phyloP scores from a whole-genome alignment of 2,888 invertebrate genomes.

The Latheticus oryzae region DNA sequence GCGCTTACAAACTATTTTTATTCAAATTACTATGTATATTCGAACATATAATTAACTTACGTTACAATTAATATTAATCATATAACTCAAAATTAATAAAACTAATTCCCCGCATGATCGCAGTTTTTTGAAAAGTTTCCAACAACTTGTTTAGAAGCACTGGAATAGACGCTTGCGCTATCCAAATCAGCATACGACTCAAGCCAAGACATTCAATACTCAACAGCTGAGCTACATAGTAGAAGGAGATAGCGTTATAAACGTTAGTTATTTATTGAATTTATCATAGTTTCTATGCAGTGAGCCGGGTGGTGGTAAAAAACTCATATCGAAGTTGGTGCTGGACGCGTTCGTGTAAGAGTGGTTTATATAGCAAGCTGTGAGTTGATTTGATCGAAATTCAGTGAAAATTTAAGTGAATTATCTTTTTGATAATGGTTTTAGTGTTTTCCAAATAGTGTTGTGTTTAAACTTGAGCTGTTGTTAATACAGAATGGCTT shows the following conservation, averaged over 20 bases:
- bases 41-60: no score
- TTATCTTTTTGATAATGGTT: constrained; percentile 28
- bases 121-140: constrained; percentile 1
- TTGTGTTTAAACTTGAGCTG: constrained; percentile 14
- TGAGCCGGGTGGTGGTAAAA: constrained; percentile 49
- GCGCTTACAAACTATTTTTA: no score
- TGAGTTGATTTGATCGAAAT: no score
- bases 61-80: no score
- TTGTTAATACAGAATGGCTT: constrained; percentile 58
- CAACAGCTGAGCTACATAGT: constrained; percentile 10
- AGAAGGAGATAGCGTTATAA: constrained; percentile 36
- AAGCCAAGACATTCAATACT: no score
- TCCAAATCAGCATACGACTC: constrained; percentile 21
- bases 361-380: no score
- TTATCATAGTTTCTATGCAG: no score
- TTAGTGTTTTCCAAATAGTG: constrained; percentile 17
- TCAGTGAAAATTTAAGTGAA: no score
- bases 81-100: no score
- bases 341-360: constrained; percentile 48
- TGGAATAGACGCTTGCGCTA: constrained; percentile 46
- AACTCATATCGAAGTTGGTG: constrained; percentile 51
- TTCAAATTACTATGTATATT: no score
- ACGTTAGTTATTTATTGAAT: no score
- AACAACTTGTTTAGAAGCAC: constrained; percentile 47
- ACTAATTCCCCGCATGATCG: no score